These are phyloP conservation scores for Aramus guarauna DNA, from an alignment of 2,113 vertebrate species.

Conservation along the genomic window DNA sequence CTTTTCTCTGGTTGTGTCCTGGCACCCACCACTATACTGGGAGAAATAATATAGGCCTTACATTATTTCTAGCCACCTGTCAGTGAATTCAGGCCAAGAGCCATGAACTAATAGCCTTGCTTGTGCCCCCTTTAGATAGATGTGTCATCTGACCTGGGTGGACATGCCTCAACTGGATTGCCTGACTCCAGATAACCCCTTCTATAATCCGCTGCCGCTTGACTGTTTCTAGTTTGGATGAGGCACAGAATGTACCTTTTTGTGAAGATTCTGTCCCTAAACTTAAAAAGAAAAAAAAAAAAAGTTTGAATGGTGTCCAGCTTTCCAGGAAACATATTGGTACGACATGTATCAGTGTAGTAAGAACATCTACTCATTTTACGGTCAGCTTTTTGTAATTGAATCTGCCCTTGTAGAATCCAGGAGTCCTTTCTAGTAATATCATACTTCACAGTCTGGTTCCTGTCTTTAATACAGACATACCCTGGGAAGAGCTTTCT, in stretches of 20 bases:
- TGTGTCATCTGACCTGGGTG: constrained; percentile 13
- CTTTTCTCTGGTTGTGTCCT: not conserved
- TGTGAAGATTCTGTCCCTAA: constrained; percentile 11
- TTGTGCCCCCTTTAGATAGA: constrained; percentile 34
- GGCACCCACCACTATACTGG: not conserved
- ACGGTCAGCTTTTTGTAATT: constrained; percentile 30
- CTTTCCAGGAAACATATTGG: constrained; percentile 62
- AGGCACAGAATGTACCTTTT: constrained; percentile 44
- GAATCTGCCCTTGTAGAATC: constrained; percentile 12
- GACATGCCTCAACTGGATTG: constrained; percentile 24
- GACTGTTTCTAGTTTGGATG: not conserved
- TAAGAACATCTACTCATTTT: constrained; percentile 57
- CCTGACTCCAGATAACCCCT: constrained; percentile 37
- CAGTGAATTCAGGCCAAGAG: constrained; percentile 14
- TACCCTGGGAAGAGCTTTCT: not conserved
- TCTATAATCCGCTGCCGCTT: not conserved
- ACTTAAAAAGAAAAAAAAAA: not conserved
- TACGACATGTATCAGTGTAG: constrained; percentile 37
- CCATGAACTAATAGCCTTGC: not conserved
- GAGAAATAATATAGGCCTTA: constrained; percentile 23
- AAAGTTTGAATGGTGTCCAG: not conserved
- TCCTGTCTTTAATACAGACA: not conserved
- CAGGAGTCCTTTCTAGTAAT: constrained; percentile 49
- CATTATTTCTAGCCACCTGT: constrained; percentile 55
- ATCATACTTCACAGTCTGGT: constrained; percentile 6